These are phyloP conservation scores for Strongylocentrotus purpuratus DNA, from an alignment of 35 echinoderm and acorn worm species.

Conservation along the genomic window DNA sequence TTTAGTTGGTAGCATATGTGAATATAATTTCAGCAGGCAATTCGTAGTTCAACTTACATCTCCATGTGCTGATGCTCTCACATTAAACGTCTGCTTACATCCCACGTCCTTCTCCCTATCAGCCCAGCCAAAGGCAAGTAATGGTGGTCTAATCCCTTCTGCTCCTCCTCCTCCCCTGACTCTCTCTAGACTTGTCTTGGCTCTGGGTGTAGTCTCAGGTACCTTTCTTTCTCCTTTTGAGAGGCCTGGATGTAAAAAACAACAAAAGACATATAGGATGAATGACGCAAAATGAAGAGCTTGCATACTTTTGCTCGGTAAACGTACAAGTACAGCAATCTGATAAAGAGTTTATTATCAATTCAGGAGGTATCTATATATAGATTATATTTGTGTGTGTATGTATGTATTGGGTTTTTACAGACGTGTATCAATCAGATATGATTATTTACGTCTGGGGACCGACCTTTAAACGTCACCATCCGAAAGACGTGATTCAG, in stretches of 20 bases:
- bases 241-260: neutral
- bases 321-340: neutral
- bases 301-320: neutral
- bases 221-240: neutral
- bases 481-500: too few relatives aligned
- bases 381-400: too few relatives aligned
- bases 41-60: neutral
- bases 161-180: neutral
- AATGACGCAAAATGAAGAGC: neutral
- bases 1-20: too few relatives aligned
- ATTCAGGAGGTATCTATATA: too few relatives aligned
- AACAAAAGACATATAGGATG: neutral
- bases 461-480: too few relatives aligned
- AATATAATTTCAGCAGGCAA: too few relatives aligned
- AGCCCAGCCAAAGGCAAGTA: slow-evolving; percentile 86
- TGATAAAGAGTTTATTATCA: too few relatives aligned
- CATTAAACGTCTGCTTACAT: slow-evolving; percentile 75
- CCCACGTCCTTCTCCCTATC: slow-evolving; percentile 61
- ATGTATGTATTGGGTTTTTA: too few relatives aligned
- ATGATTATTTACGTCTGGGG: too few relatives aligned
- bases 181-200: neutral
- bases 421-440: too few relatives aligned
- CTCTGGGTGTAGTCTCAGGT: neutral
- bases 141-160: slow-evolving; percentile 46
- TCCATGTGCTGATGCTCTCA: slow-evolving; percentile 75